Evolutionary conservation across 2,888 invertebrate genomes (phyloP), one percentile per base, ranked within the genome.

Genomic region (Capitulum mitella): DNA sequence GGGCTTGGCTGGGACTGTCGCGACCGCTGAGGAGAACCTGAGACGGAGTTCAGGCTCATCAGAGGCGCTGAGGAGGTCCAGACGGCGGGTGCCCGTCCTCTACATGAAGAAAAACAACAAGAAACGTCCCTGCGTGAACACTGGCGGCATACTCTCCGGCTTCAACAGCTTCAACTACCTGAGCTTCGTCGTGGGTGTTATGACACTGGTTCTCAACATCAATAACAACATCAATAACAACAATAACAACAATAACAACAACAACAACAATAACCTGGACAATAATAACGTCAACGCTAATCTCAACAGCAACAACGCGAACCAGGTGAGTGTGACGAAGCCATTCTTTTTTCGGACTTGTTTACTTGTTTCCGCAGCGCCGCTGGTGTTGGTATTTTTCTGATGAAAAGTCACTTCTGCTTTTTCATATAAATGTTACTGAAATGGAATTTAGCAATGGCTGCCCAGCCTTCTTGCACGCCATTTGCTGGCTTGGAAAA

Each of bases 191-290:
- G 79, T 79, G 29, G 80, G 80, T 6, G 76, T 81, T 3, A 26
- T 81, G 32, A 79, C 81, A 14, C 78, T 81, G 19, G 75, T 81
- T 34, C 51, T 80, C 78, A 81, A 81, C 58, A 64, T 81, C 51
- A 80, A 79, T 77, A 80, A 81, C 75, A 81, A 81, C 78, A 80
- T 81, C 74, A 81, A 81, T 75, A 81, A 81, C 64, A 81, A 81
- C 51, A 81, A 81, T 34, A 80, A 81, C 48, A 80, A 81, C 75
- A 81, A 81, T 32, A 81, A 81, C 46, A 54, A 78, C 22, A 78
- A 80, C 19, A 78, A 78, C 37, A 80, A 80, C 78, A 81, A 79
- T 32, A 80, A 78, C 77, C 43, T 78, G 26, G 51, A 61, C 26
- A 81, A 80, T 37, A 81, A 78, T 77, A 81, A 81, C 54, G 79